These are phyloP conservation scores for Diarsia rubi DNA, from an alignment of 2,888 invertebrate species.

Conservation along the genomic window DNA sequence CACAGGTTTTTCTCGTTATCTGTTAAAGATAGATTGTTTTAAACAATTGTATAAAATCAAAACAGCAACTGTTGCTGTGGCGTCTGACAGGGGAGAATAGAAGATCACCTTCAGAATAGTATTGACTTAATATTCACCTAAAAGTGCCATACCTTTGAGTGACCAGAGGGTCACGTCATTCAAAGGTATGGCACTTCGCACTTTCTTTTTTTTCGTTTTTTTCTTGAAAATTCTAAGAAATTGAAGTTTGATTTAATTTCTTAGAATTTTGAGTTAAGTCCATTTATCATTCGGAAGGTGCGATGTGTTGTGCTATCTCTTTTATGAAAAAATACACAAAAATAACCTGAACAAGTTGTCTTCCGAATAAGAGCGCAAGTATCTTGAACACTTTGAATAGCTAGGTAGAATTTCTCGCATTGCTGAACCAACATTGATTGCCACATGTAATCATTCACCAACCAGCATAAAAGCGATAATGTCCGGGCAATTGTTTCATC, in stretches of 20 bases:
- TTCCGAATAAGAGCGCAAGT: slow-evolving; percentile 31
- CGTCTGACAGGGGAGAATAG: background rate
- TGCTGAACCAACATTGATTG: slow-evolving; percentile 3
- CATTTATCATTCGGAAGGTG: no score
- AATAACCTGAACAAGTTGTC: slow-evolving; percentile 27
- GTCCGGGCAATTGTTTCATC: background rate
- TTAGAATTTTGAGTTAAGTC: no score
- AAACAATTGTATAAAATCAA: background rate
- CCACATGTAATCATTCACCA: slow-evolving; percentile 6
- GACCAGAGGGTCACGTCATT: no score
- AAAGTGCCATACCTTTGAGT: no score
- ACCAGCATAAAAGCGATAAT: slow-evolving; percentile 7
- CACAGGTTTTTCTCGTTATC: slow-evolving; percentile 6
- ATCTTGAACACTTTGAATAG: slow-evolving; percentile 26
- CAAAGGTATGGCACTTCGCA: no score
- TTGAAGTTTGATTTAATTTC: no score
- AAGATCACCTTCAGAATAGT: no score
- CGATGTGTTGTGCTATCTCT: no score
- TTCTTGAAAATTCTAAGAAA: no score
- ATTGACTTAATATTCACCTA: no score
- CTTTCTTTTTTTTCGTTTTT: no score
- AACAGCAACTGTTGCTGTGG: background rate
- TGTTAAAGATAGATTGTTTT: background rate
- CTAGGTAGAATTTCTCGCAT: slow-evolving; percentile 44
- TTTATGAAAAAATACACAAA: no score